Conservation (phyloP, 37 sponge, comb jelly and placozoan species). For the Eunapius fragilis region DNA sequence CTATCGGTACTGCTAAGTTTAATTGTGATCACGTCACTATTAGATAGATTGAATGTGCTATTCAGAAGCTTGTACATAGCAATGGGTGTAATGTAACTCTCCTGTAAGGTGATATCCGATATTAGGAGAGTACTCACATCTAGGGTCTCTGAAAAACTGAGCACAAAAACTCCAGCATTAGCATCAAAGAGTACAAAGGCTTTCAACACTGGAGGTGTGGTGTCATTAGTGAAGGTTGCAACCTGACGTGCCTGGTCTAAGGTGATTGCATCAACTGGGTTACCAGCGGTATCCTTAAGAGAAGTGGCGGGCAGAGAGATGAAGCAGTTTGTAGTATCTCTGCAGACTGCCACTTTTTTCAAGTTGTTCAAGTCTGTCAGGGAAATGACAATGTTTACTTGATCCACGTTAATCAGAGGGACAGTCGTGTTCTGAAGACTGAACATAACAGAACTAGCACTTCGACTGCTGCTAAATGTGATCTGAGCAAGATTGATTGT, state of each 20-base stretch:
- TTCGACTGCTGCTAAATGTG: constrained; percentile 45
- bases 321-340: constrained; percentile 56
- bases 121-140: constrained; percentile 49
- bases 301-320: constrained; percentile 68
- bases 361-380: constrained; percentile 68
- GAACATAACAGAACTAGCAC: constrained; percentile 14
- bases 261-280: constrained; percentile 47
- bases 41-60: constrained; percentile 17
- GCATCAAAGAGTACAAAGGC: constrained; percentile 61
- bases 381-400: constrained; percentile 28
- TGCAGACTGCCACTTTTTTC: constrained; percentile 75
- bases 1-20: constrained; percentile 56
- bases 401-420: constrained; percentile 11
- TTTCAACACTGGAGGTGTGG: constrained; percentile 58
- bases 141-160: constrained; percentile 85
- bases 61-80: constrained; percentile 37
- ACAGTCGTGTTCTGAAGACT: constrained; percentile 26
- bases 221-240: constrained; percentile 53
- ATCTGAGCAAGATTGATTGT: constrained; percentile 48
- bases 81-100: constrained; percentile 4
- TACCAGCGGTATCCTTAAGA: constrained; percentile 69
- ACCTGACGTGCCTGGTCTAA: constrained; percentile 16
- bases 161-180: constrained; percentile 48
- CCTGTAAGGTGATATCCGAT: constrained; percentile 34
- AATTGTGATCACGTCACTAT: constrained; percentile 66